Evolutionary conservation across 2,888 invertebrate species (phyloP).

Genomic region (Mimachlamys varia): DNA sequence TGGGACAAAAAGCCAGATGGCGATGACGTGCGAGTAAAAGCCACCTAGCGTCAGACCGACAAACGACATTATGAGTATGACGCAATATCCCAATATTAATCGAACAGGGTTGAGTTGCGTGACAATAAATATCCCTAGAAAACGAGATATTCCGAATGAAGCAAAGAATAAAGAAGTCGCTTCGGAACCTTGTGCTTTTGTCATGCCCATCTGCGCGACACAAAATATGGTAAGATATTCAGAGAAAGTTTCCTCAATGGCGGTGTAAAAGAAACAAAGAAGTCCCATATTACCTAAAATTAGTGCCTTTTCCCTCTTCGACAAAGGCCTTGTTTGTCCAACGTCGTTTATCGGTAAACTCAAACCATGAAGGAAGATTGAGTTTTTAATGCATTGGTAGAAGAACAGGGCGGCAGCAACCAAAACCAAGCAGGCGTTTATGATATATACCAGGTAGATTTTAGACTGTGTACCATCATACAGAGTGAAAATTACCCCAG

Average conservation of each 20-base stretch:
- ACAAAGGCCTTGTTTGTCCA: not conserved
- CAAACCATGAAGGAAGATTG: not conserved
- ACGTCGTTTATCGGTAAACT: not conserved
- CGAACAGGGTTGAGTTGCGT: not conserved
- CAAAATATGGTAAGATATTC: not conserved
- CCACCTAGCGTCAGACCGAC: slow-evolving; percentile 34
- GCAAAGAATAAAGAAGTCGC: not conserved
- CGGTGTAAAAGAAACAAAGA: not conserved
- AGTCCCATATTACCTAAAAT: not conserved
- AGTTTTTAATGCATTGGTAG: not conserved
- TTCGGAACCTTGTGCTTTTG: not conserved
- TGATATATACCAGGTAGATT: not conserved
- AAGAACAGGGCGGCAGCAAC: not conserved
- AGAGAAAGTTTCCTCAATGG: not conserved
- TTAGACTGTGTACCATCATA: not conserved
- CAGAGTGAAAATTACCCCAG: not conserved
- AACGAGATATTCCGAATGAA: not conserved
- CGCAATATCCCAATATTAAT: not conserved
- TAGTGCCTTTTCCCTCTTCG: not conserved
- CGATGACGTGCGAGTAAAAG: not conserved
- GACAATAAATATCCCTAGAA: not conserved
- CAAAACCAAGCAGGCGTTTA: not conserved
- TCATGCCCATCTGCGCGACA: not conserved
- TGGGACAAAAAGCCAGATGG: slow-evolving; percentile 37
- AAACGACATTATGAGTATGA: slow-evolving; percentile 9